Base-by-base conservation (phyloP, 2,113 vertebrate genomes). In the Myrmophylax atrothorax region DNA sequence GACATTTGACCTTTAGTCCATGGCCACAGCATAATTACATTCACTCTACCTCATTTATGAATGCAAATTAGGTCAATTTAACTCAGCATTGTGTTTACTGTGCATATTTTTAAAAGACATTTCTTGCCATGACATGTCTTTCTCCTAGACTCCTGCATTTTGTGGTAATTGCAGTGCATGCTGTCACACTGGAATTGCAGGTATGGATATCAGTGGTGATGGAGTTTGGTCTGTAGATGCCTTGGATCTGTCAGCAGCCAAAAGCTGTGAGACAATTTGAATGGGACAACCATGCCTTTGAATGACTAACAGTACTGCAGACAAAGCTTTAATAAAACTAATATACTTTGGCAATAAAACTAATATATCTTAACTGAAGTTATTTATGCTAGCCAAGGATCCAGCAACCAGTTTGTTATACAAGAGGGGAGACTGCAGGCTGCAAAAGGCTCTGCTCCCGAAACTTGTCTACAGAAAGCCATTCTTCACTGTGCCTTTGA, bases 401-500 rank as follows among this genome's bases (percentile, higher is more conserved):
- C 25, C 38, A 73, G 85, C 82, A 90, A 69, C 58, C 89, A 89
- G 87, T 83, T 88, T 94, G 26, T 87, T 87, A 82, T 22, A 53
- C 66, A 75, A 87, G 87, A 1, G 0, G 77, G 56, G 49, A 84
- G 84, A 76, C 56, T 82, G 96, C 47, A 84, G 35, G 31, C 64
- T 96, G 91, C 11, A 17, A 62, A 94, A 97, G 47, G 38, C 35
- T 86, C 17, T 96, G 37, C 81, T 94, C 87, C 84, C 67, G 91
- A 47, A 88, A 60, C 59, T 87, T 85, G 19, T 85, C 78, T 90
- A 26, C 17, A 16, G 88, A 94, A 97, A 95, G 74, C 66, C 94
- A 96, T 97, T 92, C 93, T 94, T 97, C 93, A 95, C 53, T 85
- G 47, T 78, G 93, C 86, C 69, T 94, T 97, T 98, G 97, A 96